Percentiles rank a stretch among this genome's conserved stretches.
Conservation (phyloP, 2,797 vertebrate species). For the Uromys caudimaculatus region DNA sequence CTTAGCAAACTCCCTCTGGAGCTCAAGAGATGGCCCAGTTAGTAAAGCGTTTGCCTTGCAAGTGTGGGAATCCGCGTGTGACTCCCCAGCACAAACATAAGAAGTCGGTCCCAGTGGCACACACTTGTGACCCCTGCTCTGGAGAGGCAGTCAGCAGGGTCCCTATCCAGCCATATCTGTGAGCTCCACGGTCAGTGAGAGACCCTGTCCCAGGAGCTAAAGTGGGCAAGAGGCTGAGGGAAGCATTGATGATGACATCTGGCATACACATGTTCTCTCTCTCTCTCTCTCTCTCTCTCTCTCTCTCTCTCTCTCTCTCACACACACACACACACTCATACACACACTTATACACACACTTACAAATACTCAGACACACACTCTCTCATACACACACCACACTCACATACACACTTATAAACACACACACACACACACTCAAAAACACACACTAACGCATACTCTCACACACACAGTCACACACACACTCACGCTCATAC, state of each 20-base stretch:
- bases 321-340: accelerated
- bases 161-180: not conserved
- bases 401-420: too few relatives aligned
- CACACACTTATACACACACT: not conserved
- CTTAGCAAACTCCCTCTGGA: not conserved
- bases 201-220: not conserved
- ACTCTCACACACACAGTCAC: too few relatives aligned
- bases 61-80: not conserved
- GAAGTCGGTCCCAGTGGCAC: not conserved
- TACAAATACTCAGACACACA: too few relatives aligned
- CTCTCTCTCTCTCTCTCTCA: too few relatives aligned
- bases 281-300: too few relatives aligned
- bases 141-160: not conserved
- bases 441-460: too few relatives aligned
- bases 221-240: not conserved
- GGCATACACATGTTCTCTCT: too few relatives aligned
- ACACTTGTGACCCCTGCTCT: not conserved
- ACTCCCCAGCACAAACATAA: not conserved
- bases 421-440: too few relatives aligned
- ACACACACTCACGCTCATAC: too few relatives aligned
- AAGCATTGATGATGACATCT: not conserved
- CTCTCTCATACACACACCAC: not conserved
- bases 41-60: not conserved
- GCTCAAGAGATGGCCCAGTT: not conserved
- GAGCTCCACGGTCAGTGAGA: not conserved